Evolutionary conservation across 2,888 invertebrate species (phyloP).

Genomic region (Dynastes maya): DNA sequence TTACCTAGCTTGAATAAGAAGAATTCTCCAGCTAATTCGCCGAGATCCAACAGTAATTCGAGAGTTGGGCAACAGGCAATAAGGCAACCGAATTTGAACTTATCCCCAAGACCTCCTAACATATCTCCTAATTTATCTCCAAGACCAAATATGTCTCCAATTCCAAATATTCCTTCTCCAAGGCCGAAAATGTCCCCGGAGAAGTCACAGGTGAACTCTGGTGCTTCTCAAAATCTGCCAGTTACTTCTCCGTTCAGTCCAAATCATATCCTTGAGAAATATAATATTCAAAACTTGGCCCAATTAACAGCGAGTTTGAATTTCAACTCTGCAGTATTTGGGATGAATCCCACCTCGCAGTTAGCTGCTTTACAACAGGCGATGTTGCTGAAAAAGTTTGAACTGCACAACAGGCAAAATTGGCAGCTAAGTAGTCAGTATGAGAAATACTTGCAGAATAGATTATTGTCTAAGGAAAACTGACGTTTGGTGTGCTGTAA

Average conservation of each 20-base stretch:
- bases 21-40: slow-evolving; percentile 30
- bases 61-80: neutral
- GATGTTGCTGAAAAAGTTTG: slow-evolving; percentile 67
- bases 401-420: slow-evolving; percentile 67
- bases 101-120: slow-evolving; percentile 28
- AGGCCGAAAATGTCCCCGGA: slow-evolving; percentile 3
- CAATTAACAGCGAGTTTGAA: slow-evolving; percentile 68
- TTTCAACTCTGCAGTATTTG: slow-evolving; percentile 60
- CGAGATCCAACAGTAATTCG: neutral
- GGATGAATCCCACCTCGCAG: slow-evolving; percentile 54
- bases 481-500: slow-evolving; percentile 32
- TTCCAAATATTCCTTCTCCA: slow-evolving; percentile 42
- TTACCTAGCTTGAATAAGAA: neutral
- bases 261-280: slow-evolving; percentile 68
- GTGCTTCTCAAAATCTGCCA: slow-evolving; percentile 9
- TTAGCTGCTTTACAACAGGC: slow-evolving; percentile 67
- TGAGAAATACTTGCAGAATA: slow-evolving; percentile 42
- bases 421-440: slow-evolving; percentile 59
- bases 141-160: slow-evolving; percentile 49
- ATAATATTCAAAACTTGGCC: slow-evolving; percentile 69
- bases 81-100: slow-evolving; percentile 7
- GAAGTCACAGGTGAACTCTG: slow-evolving; percentile 34
- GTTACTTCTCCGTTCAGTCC: slow-evolving; percentile 50
- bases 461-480: slow-evolving; percentile 49
- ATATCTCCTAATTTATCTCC: slow-evolving; percentile 16